phyloP scores from a whole-genome alignment of 2,113 vertebrate species.

The Bagarius yarrelli region DNA sequence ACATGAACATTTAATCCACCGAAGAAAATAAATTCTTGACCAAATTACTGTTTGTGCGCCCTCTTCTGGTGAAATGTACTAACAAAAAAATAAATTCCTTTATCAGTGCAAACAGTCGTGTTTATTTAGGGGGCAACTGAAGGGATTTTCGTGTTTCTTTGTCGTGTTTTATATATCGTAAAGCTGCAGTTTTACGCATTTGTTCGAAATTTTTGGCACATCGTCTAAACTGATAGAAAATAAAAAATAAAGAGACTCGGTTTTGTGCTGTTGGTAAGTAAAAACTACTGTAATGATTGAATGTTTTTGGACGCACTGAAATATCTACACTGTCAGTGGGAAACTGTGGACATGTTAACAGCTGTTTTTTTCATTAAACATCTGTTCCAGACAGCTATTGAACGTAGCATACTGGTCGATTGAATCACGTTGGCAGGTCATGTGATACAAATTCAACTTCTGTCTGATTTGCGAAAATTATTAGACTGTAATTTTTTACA shows the following conservation, averaged over 20 bases:
- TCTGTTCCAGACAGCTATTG: not conserved
- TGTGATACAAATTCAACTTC: not conserved
- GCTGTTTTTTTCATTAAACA: not conserved
- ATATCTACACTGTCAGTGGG: not conserved
- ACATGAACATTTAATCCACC: not conserved
- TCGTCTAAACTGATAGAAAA: not conserved
- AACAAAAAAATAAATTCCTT: not conserved
- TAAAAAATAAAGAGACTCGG: too few species aligned
- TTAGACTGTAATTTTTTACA: not conserved
- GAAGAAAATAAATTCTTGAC: not conserved
- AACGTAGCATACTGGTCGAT: not conserved
- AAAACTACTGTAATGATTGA: not conserved
- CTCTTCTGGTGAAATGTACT: constrained; percentile 4
- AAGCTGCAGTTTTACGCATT: not conserved
- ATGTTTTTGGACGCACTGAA: not conserved
- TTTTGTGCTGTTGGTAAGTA: not conserved
- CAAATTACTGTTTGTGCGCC: not conserved
- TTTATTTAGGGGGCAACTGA: not conserved
- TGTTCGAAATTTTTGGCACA: not conserved
- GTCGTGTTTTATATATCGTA: not conserved
- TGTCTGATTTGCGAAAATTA: not conserved
- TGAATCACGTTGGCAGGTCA: not conserved
- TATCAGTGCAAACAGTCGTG: not conserved
- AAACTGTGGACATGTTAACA: not conserved
- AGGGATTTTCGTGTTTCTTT: not conserved